A percentile compares a stretch with the other conserved stretches of the same genome.
phyloP scores from a whole-genome alignment of 2,888 invertebrate species.

The Drosophila leonis region DNA sequence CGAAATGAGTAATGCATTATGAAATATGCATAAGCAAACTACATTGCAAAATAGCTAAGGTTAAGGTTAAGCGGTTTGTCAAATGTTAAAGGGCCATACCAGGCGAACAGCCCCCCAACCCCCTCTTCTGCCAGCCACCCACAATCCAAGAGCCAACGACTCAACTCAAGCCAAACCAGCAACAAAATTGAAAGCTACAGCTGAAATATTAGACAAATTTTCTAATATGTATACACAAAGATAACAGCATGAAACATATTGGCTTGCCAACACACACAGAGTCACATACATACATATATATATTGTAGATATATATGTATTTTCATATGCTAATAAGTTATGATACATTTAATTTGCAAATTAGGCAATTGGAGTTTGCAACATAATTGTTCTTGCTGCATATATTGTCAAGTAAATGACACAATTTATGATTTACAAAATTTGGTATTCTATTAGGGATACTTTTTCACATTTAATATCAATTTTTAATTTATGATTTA shows the following conservation, averaged over 20 bases:
- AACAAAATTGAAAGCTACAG: conserved; percentile 20
- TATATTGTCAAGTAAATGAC: neutral
- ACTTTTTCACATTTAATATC: neutral
- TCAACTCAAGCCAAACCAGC: conserved; percentile 22
- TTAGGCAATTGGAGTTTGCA: neutral
- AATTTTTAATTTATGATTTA: neutral
- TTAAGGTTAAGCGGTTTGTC: conserved; percentile 75
- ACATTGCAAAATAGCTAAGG: conserved; percentile 60
- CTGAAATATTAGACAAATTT: conserved; percentile 62
- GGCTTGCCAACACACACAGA: conserved; percentile 5
- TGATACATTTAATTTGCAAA: conserved; percentile 17
- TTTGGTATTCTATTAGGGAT: neutral
- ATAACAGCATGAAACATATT: conserved; percentile 31
- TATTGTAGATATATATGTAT: too few species aligned
- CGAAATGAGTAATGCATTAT: conserved; percentile 55
- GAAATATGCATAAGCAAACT: conserved; percentile 66
- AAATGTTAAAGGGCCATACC: conserved; percentile 51
- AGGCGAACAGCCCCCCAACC: neutral
- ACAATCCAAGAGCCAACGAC: neutral
- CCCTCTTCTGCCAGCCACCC: neutral
- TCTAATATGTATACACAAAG: conserved; percentile 33
- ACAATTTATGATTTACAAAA: neutral
- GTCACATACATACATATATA: neutral
- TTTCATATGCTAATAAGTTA: conserved; percentile 18
- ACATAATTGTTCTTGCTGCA: neutral